Conservation (phyloP, 2,888 invertebrate species). For the Yponomeuta evonymella region DNA sequence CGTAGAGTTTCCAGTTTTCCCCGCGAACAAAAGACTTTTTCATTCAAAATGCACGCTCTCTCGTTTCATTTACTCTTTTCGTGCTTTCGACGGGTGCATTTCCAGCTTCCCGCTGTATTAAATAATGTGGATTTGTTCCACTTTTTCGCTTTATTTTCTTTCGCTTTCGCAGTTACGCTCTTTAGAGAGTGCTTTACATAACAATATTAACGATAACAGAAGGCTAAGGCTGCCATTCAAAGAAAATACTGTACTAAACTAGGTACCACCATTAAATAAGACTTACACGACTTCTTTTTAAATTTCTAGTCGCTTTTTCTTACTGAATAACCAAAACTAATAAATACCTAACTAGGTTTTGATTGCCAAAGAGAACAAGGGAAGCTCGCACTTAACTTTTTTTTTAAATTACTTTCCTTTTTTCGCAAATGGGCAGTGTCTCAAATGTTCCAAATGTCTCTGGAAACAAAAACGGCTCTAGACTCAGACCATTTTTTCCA, state of each 20-base stretch:
- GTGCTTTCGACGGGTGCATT: constrained; percentile 68
- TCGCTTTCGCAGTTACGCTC: constrained; percentile 30
- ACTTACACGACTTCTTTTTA: too few relatives aligned
- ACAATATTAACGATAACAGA: constrained; percentile 25
- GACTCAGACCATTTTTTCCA: constrained; percentile 50
- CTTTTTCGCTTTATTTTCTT: constrained; percentile 45
- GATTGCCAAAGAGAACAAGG: too few relatives aligned
- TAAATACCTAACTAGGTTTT: too few relatives aligned
- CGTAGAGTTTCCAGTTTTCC: constrained; percentile 53
- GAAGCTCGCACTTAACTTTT: too few relatives aligned
- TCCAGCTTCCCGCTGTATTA: constrained; percentile 66
- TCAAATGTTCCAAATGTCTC: neutral
- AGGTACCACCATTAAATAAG: too few relatives aligned
- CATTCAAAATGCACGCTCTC: constrained; percentile 69
- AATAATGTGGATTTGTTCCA: constrained; percentile 65
- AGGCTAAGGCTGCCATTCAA: neutral
- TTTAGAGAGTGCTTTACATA: constrained; percentile 28
- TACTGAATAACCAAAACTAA: too few relatives aligned
- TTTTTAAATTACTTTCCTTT: too few relatives aligned
- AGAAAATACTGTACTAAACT: too few relatives aligned
- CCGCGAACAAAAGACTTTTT: constrained; percentile 71
- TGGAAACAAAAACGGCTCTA: constrained; percentile 23
- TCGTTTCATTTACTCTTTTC: constrained; percentile 74
- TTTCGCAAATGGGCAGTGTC: neutral
- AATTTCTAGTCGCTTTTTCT: too few relatives aligned